Conservation (phyloP, 64 coral and sea anemone species). For the Montipora efflorescens region DNA sequence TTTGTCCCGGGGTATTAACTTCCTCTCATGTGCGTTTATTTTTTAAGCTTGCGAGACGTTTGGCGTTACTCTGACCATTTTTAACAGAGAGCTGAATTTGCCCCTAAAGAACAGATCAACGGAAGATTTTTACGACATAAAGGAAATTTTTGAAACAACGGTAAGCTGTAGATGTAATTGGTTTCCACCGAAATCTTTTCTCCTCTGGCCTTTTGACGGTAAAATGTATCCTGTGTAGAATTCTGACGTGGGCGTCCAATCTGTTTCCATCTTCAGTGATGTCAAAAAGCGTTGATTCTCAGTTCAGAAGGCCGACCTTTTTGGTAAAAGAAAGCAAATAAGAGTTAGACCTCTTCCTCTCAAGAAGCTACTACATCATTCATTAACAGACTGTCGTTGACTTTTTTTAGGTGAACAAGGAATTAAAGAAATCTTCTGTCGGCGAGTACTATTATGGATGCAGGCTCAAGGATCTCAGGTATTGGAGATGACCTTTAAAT, state of each 20-base stretch:
- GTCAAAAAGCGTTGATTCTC: too few species aligned
- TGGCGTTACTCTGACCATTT: background rate
- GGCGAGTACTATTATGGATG: background rate
- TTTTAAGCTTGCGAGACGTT: slow-evolving; percentile 18
- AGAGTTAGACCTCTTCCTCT: too few species aligned
- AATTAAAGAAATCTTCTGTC: background rate
- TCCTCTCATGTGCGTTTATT: too few species aligned
- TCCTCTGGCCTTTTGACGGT: too few species aligned
- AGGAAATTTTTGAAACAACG: slow-evolving; percentile 5
- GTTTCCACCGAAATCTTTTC: too few species aligned
- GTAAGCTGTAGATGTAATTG: background rate
- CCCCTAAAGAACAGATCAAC: background rate
- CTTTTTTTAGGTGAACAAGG: background rate
- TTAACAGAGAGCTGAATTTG: background rate
- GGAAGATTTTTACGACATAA: slow-evolving; percentile 2
- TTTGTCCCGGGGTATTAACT: background rate
- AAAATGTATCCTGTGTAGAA: too few species aligned
- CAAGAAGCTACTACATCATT: too few species aligned
- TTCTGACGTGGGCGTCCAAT: too few species aligned
- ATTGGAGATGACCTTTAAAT: background rate
- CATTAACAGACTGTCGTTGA: too few species aligned
- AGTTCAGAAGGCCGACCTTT: too few species aligned
- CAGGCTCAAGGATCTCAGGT: background rate
- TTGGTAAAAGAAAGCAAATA: too few species aligned
- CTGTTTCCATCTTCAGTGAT: too few species aligned